Evolutionary conservation across 2,888 invertebrate genomes (phyloP).

Genomic region (Acleris cristana): DNA sequence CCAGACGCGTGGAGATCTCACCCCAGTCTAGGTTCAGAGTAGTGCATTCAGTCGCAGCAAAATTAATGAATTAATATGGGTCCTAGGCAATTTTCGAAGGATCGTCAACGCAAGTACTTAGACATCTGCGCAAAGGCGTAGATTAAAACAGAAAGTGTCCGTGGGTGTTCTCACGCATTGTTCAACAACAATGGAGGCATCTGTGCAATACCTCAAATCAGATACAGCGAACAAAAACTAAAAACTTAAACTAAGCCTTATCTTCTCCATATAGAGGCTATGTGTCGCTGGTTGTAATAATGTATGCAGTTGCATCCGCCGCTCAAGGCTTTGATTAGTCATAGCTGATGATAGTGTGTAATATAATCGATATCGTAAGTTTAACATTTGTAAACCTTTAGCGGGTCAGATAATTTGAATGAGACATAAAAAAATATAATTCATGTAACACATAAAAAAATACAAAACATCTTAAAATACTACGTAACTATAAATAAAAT

Average conservation of each 20-base stretch:
- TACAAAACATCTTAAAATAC: too few relatives aligned
- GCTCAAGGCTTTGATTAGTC: constrained; percentile 15
- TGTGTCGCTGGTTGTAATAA: not conserved
- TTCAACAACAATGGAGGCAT: constrained; percentile 71
- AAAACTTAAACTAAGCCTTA: not conserved
- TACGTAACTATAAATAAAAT: too few relatives aligned
- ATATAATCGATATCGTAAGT: not conserved
- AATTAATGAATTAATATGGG: constrained; percentile 7
- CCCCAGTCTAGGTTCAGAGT: too few relatives aligned
- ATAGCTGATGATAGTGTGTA: constrained; percentile 8
- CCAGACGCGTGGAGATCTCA: too few relatives aligned
- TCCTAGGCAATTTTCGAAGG: too few relatives aligned
- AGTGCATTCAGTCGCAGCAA: not conserved
- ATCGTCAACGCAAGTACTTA: constrained; percentile 4
- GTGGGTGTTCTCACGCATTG: constrained; percentile 74
- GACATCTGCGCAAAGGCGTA: constrained; percentile 53
- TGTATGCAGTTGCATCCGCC: constrained; percentile 18
- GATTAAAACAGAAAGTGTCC: constrained; percentile 56
- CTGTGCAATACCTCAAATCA: constrained; percentile 62
- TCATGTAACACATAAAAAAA: too few relatives aligned
- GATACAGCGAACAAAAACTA: constrained; percentile 30
- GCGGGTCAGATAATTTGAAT: too few relatives aligned
- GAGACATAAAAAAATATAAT: too few relatives aligned
- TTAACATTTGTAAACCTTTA: too few relatives aligned
- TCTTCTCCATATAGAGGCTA: not conserved